Evolutionary conservation across 1,140 invertebrate genomes (phyloP).

Genomic region (Sitobion miscanthi): DNA sequence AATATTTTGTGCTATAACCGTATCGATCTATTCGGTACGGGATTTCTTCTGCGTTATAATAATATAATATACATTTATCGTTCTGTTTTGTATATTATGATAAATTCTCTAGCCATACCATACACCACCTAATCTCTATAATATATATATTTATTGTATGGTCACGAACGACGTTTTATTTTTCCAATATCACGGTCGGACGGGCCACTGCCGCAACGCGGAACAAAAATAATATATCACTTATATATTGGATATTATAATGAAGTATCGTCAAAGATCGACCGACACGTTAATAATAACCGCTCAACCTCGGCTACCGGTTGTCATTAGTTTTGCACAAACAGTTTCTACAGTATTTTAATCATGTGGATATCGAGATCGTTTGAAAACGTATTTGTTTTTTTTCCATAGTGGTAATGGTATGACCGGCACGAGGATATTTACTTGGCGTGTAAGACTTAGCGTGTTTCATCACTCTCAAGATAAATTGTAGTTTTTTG

Average conservation of each 20-base stretch:
- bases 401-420: too few species aligned
- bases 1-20: neutral
- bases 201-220: neutral
- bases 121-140: neutral
- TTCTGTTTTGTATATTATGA: neutral
- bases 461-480: too few species aligned
- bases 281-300: neutral
- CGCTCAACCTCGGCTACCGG: neutral
- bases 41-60: neutral
- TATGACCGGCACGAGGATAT: too few species aligned
- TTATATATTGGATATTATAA: neutral
- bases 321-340: neutral
- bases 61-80: neutral
- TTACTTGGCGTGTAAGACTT: too few species aligned
- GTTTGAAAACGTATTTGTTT: too few species aligned
- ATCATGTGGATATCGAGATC: neutral
- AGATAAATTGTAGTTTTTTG: too few species aligned
- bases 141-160: neutral
- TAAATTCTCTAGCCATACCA: neutral
- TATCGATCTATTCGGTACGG: neutral
- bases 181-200: constrained; percentile 33
- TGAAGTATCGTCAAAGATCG: neutral
- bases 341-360: neutral
- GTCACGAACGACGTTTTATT: neutral
- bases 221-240: constrained; percentile 8